phyloP scores from a whole-genome alignment of 2,888 invertebrate species.

The Cabera pusaria region DNA sequence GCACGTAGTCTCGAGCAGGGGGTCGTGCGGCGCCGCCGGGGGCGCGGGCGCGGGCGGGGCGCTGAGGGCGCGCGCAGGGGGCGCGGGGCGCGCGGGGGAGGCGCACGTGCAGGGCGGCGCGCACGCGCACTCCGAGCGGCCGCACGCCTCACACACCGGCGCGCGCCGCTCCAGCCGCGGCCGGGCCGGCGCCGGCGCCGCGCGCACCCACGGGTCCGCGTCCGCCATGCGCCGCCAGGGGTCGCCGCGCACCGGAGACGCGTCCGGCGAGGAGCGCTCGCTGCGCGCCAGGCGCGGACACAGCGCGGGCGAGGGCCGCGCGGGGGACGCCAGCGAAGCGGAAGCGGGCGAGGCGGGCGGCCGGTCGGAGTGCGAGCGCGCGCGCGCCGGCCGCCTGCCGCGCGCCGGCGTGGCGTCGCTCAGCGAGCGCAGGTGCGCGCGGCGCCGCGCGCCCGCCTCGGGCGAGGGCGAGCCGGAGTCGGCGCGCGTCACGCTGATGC shows the following conservation, averaged over 20 bases:
- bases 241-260: slow-evolving; percentile 43
- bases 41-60: slow-evolving; percentile 39
- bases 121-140: slow-evolving; percentile 30
- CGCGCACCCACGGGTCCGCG: slow-evolving; percentile 46
- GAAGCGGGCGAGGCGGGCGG: slow-evolving; percentile 46
- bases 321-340: slow-evolving; percentile 35
- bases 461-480: slow-evolving; percentile 73
- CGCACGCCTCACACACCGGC: slow-evolving; percentile 43
- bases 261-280: slow-evolving; percentile 55
- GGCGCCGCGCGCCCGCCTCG: slow-evolving; percentile 61
- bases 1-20: slow-evolving; percentile 74
- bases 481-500: slow-evolving; percentile 73
- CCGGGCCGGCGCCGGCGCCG: slow-evolving; percentile 32
- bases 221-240: slow-evolving; percentile 71
- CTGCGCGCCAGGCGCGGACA: slow-evolving; percentile 44
- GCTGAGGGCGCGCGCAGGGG: slow-evolving; percentile 42
- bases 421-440: slow-evolving; percentile 71
- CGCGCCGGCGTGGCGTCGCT: slow-evolving; percentile 74
- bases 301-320: slow-evolving; percentile 44
- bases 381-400: slow-evolving; percentile 60
- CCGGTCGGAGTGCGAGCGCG: slow-evolving; percentile 70
- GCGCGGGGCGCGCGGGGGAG: slow-evolving; percentile 46
- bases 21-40: slow-evolving; percentile 47
- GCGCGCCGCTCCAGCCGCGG: slow-evolving; percentile 36
- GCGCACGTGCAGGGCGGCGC: slow-evolving; percentile 48